Base-by-base conservation (phyloP, 2,113 vertebrate species). In the Madoqua kirkii region DNA sequence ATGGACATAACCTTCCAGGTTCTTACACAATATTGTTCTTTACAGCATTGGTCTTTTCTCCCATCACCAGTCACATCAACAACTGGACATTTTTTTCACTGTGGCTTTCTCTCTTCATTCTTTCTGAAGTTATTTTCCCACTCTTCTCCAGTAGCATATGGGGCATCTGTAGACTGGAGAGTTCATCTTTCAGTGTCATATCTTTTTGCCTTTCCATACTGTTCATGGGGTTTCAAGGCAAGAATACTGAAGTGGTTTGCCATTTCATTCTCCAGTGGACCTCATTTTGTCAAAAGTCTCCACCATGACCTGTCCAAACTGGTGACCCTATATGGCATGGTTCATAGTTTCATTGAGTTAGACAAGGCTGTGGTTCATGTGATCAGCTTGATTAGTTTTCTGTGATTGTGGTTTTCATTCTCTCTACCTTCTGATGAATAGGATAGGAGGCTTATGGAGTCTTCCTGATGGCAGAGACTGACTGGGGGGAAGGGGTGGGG, bases 401-500 rank as follows among this genome's bases (percentile, higher is more conserved):
- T 12, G 17, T 71, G 64, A 71, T 11, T 71, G n/a, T 11, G 9
- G n/a, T 71, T 71, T 71, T 71, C 64, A 71, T 71, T 71, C 0
- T 11, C 1, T 71, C 64, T 71, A 17, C 17, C n/a, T 10, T 71
- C n/a, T 71, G n/a, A 36, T 71, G 17, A 36, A 36, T 36, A 71
- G n/a, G n/a, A 71, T 36, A 36, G 21, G n/a, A 36, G 17, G 19
- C 64, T 71, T 71, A 71, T 36, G 33, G 64, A 36, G 21, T 21
- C 64, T 36, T 36, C 17, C n/a, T 36, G 9, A 21, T 71, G 9
- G n/a, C 21, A 71, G 64, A 36, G n/a, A 71, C n/a, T 71, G n/a
- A 71, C n/a, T 21, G 1, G 9, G n/a, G n/a, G 17, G 0, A 10
- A 11, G n/a, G 19, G n/a, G 9, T 11, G 64, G 17, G 2, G 9